A percentile compares a stretch with the other conserved stretches of the same genome.
Conservation (phyloP, 2,113 vertebrate genomes). For the Steatornis caripensis region DNA sequence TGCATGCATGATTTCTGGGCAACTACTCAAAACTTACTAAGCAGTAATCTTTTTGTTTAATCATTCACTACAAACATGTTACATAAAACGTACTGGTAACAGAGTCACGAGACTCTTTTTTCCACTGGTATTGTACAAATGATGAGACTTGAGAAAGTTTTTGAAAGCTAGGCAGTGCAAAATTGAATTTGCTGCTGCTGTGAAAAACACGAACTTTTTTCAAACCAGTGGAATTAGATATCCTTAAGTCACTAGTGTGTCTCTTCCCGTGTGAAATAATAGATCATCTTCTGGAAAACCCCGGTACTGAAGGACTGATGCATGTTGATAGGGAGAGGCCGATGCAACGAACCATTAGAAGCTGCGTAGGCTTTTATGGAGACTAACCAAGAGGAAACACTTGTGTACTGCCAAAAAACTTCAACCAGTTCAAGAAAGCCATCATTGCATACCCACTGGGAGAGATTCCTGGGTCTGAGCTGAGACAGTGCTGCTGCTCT, state of each 20-base stretch:
- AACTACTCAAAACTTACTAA: slow-evolving; percentile 46
- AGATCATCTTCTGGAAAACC: neutral
- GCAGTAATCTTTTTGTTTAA: slow-evolving; percentile 47
- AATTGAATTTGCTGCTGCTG: neutral
- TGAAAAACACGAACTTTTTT: neutral
- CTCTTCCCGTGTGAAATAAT: neutral
- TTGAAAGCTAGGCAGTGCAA: neutral
- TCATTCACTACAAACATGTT: slow-evolving; percentile 52
- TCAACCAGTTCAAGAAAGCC: neutral
- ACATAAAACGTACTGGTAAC: slow-evolving; percentile 33
- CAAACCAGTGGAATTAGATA: neutral
- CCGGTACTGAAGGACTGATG: neutral
- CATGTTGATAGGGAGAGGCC: neutral
- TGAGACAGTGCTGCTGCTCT: neutral
- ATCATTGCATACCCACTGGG: neutral
- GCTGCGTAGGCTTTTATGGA: neutral
- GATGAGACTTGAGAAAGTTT: neutral
- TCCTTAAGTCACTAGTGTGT: neutral
- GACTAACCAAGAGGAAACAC: neutral
- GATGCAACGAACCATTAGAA: neutral
- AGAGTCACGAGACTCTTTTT: neutral
- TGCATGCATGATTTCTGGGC: slow-evolving; percentile 53
- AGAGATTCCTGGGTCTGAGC: neutral
- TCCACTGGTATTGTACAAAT: neutral
- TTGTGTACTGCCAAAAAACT: neutral